Percentiles rank a stretch among this genome's conserved stretches.
phyloP scores from a whole-genome alignment of 1,140 invertebrate species.

The Cotesia typhae region DNA sequence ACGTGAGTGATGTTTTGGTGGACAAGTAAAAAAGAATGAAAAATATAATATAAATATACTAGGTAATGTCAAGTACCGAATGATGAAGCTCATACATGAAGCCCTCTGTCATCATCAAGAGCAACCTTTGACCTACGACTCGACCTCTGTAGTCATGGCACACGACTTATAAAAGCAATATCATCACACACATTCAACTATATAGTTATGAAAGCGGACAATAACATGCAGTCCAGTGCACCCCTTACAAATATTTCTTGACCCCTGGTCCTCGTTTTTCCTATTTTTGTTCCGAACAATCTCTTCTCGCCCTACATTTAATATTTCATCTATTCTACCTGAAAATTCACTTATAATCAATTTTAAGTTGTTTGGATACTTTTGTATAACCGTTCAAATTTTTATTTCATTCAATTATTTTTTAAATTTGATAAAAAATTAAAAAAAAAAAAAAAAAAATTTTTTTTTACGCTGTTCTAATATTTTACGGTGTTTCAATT shows the following conservation, averaged over 20 bases:
- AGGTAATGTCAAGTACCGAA: slow-evolving; percentile 37
- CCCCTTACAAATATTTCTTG: slow-evolving; percentile 45
- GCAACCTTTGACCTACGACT: slow-evolving; percentile 45
- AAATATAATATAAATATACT: background rate
- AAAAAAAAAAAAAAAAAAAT: too few species aligned
- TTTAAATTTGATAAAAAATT: too few species aligned
- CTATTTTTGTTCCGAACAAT: slow-evolving; percentile 41
- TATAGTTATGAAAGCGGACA: slow-evolving; percentile 41
- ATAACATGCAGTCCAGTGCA: slow-evolving; percentile 46
- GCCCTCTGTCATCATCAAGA: slow-evolving; percentile 37
- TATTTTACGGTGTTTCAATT: too few species aligned
- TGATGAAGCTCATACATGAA: slow-evolving; percentile 48
- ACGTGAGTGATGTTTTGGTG: background rate
- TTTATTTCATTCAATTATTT: background rate
- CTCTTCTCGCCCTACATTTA: slow-evolving; percentile 31
- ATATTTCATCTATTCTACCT: slow-evolving; percentile 39
- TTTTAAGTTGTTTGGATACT: slow-evolving; percentile 13
- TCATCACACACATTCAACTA: slow-evolving; percentile 38
- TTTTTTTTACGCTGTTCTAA: too few species aligned
- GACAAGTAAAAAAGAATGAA: background rate
- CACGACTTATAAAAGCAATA: slow-evolving; percentile 47
- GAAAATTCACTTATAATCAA: slow-evolving; percentile 14
- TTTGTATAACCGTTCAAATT: slow-evolving; percentile 6
- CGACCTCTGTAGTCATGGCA: slow-evolving; percentile 46
- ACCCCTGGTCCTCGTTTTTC: slow-evolving; percentile 43